These are phyloP conservation scores for Loris lydekkerianus DNA, from an alignment of 2,797 vertebrate species.

Conservation along the genomic window DNA sequence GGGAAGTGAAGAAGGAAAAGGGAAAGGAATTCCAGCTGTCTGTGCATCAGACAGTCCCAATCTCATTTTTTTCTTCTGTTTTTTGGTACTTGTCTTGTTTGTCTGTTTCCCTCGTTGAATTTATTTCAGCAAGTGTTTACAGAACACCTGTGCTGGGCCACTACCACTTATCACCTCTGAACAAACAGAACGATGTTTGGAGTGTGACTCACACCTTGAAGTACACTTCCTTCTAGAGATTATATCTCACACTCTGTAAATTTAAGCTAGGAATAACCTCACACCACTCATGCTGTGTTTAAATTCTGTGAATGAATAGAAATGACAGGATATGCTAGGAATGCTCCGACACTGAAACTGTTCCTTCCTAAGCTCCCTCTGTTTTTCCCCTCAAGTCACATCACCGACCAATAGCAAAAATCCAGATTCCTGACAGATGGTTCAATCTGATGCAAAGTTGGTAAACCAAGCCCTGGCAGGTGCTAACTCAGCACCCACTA, in stretches of 20 bases:
- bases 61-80: too few species aligned
- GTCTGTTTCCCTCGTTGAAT: conserved; percentile 35
- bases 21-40: not conserved
- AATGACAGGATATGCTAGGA: not conserved
- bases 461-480: not conserved
- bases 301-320: not conserved
- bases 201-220: conserved; percentile 66
- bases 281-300: not conserved
- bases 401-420: not conserved
- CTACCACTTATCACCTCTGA: conserved; percentile 36
- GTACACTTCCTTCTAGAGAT: conserved; percentile 59
- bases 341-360: not conserved
- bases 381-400: not conserved
- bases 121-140: conserved; percentile 57
- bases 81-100: not conserved
- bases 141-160: conserved; percentile 51
- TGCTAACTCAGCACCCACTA: not conserved
- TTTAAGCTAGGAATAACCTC: conserved; percentile 31
- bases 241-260: conserved; percentile 1
- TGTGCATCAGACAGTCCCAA: not conserved
- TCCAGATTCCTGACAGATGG: not conserved
- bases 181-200: conserved; percentile 74
- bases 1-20: not conserved
- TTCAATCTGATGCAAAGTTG: not conserved
- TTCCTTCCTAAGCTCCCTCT: not conserved